Evolutionary conservation across 2,113 vertebrate genomes (phyloP), one percentile per base, ranked within the genome.

Genomic region (Fukomys damarensis): DNA sequence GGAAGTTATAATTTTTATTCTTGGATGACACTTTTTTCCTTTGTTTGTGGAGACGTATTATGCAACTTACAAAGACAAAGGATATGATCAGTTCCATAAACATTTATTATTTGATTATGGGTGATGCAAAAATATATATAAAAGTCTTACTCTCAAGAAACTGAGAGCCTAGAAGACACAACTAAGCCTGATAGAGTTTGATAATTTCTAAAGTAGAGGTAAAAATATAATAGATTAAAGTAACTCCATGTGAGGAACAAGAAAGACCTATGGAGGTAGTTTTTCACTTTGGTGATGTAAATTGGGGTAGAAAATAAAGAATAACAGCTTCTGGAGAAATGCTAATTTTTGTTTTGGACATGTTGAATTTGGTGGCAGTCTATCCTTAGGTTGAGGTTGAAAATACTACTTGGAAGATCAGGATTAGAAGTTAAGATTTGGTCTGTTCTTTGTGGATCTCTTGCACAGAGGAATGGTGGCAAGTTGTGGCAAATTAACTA

Each of bases 51-150:
- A 76, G 46, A 13, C 76, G 32, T 94, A 56, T 96, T 93, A 86
- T 92, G 65, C 93, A 96, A 92, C 43, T 68, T 95, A 81, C 16
- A 63, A 90, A 92, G 46, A 89, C 74, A 86, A 49, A 89, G 52
- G 74, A 82, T 95, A 38, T 94, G 56, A 95, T 92, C 52, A 77
- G 30, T 89, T 96, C 79, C 46, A 86, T 92, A 86, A 91, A 95
- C 72, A 94, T 94, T 95, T 95, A 82, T 65, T 92, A 54, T 72
- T 95, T 92, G 52, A 85, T 63, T 84, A 11, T 61, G 83, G 84
- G 74, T 95, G 94, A 94, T 65, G 17, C 91, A 94, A 85, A 92
- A 74, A 66, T 87, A 72, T 76, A 46, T 86, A 92, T 86, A 79
- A 94, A 89, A 54, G 49, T 72, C 58, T 92, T 89, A 56, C 65